Base-by-base conservation (phyloP, 2,888 invertebrate genomes). In the Notocelia uddmanniana region DNA sequence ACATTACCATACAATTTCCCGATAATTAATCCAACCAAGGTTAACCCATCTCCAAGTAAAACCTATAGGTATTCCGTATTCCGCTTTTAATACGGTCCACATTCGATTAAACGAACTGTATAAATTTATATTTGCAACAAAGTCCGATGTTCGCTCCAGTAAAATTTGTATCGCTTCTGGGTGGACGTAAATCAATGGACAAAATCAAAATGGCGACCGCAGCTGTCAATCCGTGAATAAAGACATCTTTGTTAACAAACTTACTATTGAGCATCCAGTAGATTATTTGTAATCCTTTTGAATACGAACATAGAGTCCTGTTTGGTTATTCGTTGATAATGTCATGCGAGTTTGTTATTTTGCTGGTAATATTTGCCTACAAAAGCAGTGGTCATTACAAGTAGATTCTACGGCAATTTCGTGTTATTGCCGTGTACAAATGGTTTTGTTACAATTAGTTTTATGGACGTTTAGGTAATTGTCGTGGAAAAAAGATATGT, bases 191-290 rank as follows among this genome's bases (percentile, higher is more conserved):
- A 84, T 85, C 81, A 79, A 76, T 80, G 80, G 77, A 79, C 79
- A 79, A 85, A 83, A 85, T 84, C 84, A 88, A 89, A 84, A 86
- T 86, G 80, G 77, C 79, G 87, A 85, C 85, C 85, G 80, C 92
- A 92, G 91, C 92, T 93, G 92, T 91, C 92, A 91, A 86, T 85
- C 79, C 75, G 74, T 79, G 79, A 81, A 91, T 91, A 87, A 89
- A 91, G 88, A 88, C 83, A 82, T 91, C 87, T 80, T 80, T 78
- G 77, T 68, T 55, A 68, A 77, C 85, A 80, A 81, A 69, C 0
- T 71, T 78, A 11, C 57, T 37, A 34, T 72, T 62, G 75, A 23
- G 76, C 21, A n/a, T 21, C 19, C 13, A 31, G 1, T 23, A 48
- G 21, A 58, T 9, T 11, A 0, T 5, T 1, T 10, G 13, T 9